These are phyloP conservation scores for Bubo scandiacus DNA, from an alignment of 2,113 vertebrate species.

Conservation along the genomic window DNA sequence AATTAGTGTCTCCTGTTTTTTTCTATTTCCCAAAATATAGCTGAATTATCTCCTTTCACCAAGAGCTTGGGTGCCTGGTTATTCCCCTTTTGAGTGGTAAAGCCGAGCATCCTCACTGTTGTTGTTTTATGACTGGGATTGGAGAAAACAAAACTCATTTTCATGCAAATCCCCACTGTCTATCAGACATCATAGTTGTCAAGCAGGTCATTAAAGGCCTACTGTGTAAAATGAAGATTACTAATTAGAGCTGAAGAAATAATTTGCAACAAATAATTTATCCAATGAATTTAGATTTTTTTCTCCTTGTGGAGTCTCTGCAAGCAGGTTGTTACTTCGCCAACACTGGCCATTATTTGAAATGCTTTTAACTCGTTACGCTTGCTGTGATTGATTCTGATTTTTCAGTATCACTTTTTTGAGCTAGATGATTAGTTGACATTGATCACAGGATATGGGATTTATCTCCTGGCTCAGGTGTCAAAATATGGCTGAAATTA, in stretches of 20 bases:
- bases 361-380: background rate
- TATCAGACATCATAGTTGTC: constrained; percentile 58
- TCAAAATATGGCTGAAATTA: background rate
- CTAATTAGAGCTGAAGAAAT: constrained; percentile 64
- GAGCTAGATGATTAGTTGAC: background rate
- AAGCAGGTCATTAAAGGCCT: constrained; percentile 67
- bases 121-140: background rate
- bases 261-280: constrained; percentile 66
- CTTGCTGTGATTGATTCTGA: background rate
- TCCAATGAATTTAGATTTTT: constrained; percentile 13
- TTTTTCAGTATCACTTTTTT: background rate
- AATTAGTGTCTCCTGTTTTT: background rate
- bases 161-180: constrained; percentile 64
- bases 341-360: background rate
- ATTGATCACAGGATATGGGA: background rate
- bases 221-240: constrained; percentile 69
- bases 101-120: background rate
- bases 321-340: background rate
- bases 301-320: constrained; percentile 10
- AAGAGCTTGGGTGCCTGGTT: background rate
- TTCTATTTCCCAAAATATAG: background rate
- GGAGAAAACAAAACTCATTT: constrained; percentile 52
- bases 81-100: background rate
- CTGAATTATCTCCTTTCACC: background rate
- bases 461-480: background rate